Evolutionary conservation across 2,113 vertebrate species (phyloP), one percentile per base, ranked within the genome.

Genomic region (Coptodon bakossiorum): DNA sequence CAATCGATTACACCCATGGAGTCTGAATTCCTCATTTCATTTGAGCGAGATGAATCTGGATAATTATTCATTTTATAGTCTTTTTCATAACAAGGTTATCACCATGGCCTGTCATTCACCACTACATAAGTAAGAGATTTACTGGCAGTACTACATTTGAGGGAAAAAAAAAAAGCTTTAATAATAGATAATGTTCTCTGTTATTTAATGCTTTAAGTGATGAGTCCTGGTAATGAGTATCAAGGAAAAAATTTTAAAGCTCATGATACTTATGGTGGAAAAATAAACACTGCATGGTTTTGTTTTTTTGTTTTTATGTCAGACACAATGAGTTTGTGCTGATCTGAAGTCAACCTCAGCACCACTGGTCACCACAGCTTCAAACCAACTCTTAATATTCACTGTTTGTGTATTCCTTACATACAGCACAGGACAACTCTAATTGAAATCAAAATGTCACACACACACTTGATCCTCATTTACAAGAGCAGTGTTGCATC

Each of bases 381-480:
- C 24, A 2, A 27, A 76, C 1, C 11, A 16, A 6, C 12, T 34
- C 63, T 14, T 45, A 88, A 38, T 31, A 81, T 87, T 90, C 85
- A 86, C 84, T 36, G 63, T 85, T 56, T 11, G 31, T 88, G 86
- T 66, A 66, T 38, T 81, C 54, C 66, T 86, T 66, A 79, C 71
- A 50, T 59, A 50, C 66, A 40, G 2, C 3, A 1, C 27, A 31
- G 48, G 73, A 81, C 68, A 9, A 16, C 52, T 45, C 68, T 56
- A 83, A 88, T 59, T 83, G 56, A 86, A 89, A 90, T 81, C 54
- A 71, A 86, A 86, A 83, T 81, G 45, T 83, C 91, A 92, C 24
- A 2, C 7, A 61, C 59, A 31, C 78, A 84, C 78, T 45, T 43
- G 73, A 81, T 85, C 79, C 73, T 85, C 52, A 17, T 89, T 89